Evolutionary conservation across 2,113 vertebrate species (phyloP), one percentile per base, ranked within the genome.

Genomic region (Notarius lentiginosus): DNA sequence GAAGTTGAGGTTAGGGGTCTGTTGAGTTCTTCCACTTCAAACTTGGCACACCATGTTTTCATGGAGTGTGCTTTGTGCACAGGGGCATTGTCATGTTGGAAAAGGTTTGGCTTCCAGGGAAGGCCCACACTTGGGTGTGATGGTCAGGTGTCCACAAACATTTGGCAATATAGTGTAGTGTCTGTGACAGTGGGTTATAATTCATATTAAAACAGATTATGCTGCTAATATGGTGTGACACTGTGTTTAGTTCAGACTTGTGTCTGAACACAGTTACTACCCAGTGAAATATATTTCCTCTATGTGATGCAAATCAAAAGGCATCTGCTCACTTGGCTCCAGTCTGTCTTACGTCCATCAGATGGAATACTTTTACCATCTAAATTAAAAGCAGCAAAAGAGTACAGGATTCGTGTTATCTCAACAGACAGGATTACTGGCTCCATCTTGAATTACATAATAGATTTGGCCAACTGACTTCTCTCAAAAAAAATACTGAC

Each of bases 371-470:
- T 68, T 17, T 68, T 22, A 8, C 17, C 49, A 63, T 3, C 41
- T 76, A 83, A 87, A 83, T 27, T 83, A 5, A 73, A 83, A 83
- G 73, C 80, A 87, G 80, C 79, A 87, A 79, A 27, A 22, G 10
- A 73, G 17, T 10, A n/a, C 47, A 55, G 56, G 58, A 55, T 24
- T 63, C 20, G 30, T 79, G 85, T 61, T 82, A 73, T 75, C 86
- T 55, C 34, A 22, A 27, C 85, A n/a, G 27, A 80, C 76, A 58
- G 27, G 17, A 47, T 61, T 63, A 41, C 66, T 87, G 56, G 68
- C 79, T 83, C 58, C 27, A 11, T 56, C 80, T 51, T 82, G 68
- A 75, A 53, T 82, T 63, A 75, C 66, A 63, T 53, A 47, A 87
- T 14, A 14, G 20, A 73, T 53, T 53, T 65, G 51, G 76, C 51